Evolutionary conservation across 2,888 invertebrate species (phyloP), one percentile per base, ranked within the genome.

Genomic region (Agrilus biguttatus): DNA sequence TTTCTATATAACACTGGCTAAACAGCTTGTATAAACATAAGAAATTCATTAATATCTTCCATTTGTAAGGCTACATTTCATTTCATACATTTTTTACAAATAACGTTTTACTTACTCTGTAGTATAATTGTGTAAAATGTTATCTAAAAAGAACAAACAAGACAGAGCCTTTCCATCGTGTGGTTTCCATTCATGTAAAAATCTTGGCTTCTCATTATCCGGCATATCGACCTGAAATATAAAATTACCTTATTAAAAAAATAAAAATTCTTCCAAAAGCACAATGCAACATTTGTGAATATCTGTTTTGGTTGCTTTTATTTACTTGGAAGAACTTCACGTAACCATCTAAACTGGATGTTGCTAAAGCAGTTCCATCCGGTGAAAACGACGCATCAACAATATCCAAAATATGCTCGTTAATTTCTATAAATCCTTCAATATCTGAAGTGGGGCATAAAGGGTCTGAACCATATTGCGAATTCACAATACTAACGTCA

Each of bases 311-410:
- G 17, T 17, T 17, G 17, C 17, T 32, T 33, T 32, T 19, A 37
- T 42, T 43, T 53, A 80, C 80, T 73, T 93, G 90, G 66, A 88
- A 93, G 70, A 96, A 96, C 65, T 89, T 86, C 39, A 95, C 88
- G 57, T 79, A 76, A 40, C 95, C 96, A 66, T 92, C 91, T 1
- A 76, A 70, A 56, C 86, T 83, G 28, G 90, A 91, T 34, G 92
- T 88, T 37, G 93, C 92, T 44, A 96, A 75, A 8, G 93, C 93
- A 14, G 90, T 88, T 28, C 92, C 95, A 70, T 95, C 96, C 0
- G 93, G 92, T 37, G 92, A 89, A 65, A 95, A 85, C 33, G 88
- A 81, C 10, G 89, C 89, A 68, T 89, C 88, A 13, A 86, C 78
- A 40, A 93, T 79, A 17, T 76, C 71, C 55, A 77, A 68, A 0